Evolutionary conservation across 2,888 invertebrate genomes (phyloP).

Genomic region (Biston stratarius): DNA sequence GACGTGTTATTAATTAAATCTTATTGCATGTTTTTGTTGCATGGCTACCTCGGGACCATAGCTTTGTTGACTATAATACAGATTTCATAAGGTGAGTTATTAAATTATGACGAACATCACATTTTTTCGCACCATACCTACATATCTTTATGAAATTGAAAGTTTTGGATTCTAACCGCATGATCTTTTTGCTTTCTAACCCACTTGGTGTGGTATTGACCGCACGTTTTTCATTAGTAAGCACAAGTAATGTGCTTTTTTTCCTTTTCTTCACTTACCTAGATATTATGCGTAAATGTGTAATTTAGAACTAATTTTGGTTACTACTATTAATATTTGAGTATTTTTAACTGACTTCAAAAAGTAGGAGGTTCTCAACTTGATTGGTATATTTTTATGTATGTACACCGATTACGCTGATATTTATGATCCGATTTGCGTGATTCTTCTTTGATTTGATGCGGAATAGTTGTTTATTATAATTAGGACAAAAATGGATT

Average conservation of each 20-base stretch:
- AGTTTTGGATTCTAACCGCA: conserved; percentile 4
- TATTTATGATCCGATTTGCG: too few relatives aligned
- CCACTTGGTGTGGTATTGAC: conserved; percentile 6
- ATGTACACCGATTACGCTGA: too few relatives aligned
- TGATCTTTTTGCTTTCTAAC: conserved; percentile 10
- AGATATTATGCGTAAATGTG: background rate
- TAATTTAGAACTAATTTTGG: too few relatives aligned
- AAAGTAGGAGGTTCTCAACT: too few relatives aligned
- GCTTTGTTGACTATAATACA: conserved; percentile 84
- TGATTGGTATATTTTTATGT: too few relatives aligned
- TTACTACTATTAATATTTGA: background rate
- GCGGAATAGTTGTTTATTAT: too few relatives aligned
- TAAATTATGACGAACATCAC: conserved; percentile 9
- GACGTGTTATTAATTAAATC: conserved; percentile 39
- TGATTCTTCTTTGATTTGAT: too few relatives aligned
- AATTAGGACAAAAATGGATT: too few relatives aligned
- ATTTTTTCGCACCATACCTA: conserved; percentile 1
- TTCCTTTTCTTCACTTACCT: background rate
- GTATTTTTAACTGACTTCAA: too few relatives aligned
- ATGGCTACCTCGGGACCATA: conserved; percentile 79
- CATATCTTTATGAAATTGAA: background rate
- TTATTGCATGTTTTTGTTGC: conserved; percentile 84
- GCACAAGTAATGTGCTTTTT: too few relatives aligned
- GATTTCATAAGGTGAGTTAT: conserved; percentile 75
- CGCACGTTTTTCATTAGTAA: background rate